Evolutionary conservation across 2,888 invertebrate species (phyloP), one percentile per base, ranked within the genome.

Genomic region (Apamea sordens): DNA sequence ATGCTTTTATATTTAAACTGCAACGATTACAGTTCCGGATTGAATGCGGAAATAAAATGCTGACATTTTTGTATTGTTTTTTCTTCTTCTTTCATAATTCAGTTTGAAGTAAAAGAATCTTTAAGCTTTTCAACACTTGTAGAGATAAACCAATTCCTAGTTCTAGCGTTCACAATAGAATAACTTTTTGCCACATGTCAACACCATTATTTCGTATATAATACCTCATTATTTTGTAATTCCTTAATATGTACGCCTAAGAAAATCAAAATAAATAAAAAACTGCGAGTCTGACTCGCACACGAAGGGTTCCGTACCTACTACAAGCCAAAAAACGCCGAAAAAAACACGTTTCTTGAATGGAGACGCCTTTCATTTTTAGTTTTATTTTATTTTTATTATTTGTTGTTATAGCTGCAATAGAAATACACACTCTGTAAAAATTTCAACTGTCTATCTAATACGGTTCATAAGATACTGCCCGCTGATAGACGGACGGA

Each of bases 1-100:
- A 72, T 76, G 56, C 44, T 77, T 85, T 85, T 82, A 32, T 85
- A 85, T 85, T 85, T 77, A 83, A 83, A 80, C 65, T 70, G 70
- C 36, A 67, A 15, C 44, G 32, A 65, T 76, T 69, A 82, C n/a
- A 65, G 41, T 67, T 68, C 13, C 15, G 28, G 21, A 61, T 69
- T 82, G 59, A 65, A 72, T 72, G 68, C 13, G 50, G 32, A 24
- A 56, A 59, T 83, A 32, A 71, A 67, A 50, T 41, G 10, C 11
- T 18, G 8, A 13, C 2, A 28, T 65, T 76, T 79, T 79, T 50
- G 21, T 32, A 28, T 70, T 15, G 2, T 28, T 5, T 11, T 24
- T 53, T n/a, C n/a, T 21, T 13, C 13, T 4, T 50, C 24, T 21
- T 13, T 80, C 47, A 44, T 18, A 13, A 44, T 50, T 68, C 18